Base-by-base conservation (phyloP, 1,140 invertebrate species). In the Chrysoperla carnea region DNA sequence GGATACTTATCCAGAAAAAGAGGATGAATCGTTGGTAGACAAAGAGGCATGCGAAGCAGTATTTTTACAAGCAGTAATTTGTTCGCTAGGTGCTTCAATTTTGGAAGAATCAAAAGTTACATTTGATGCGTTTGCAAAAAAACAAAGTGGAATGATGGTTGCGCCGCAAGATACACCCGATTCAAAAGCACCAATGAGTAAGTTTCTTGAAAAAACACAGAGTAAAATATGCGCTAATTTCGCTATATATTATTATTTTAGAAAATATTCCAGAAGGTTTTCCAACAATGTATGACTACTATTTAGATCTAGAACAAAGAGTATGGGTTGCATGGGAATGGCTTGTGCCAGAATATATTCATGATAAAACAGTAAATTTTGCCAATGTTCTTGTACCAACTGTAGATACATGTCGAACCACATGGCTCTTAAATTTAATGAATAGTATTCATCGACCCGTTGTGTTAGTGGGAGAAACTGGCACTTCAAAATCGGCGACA, bases 401-500 rank as follows among this genome's bases (percentile, higher is more conserved):
- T 0, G 70, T 86, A 1, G 88, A 93, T 54, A 91, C 87, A 1
- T 65, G 86, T 6, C 66, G 80, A 38, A 75, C 80, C 2, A 80
- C 73, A 0, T 88, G 84, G 73, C 66, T 86, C 9, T 67, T 93
- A 12, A 66, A 73, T 42, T 61, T 84, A 27, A 86, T 90, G 81
- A 82, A 81, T 50, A 65, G 76, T 72, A 70, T 79, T 7, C 76
- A 80, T 54, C 64, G 78, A 47, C 87, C 90, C 0, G 73, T 88
- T 1, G 63, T 92, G 5, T 63, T 94, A 7, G 75, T 91, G 1
- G 89, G 90, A 2, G 86, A 91, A 53, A 88, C 84, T 4, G 87
- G 87, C 6, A 88, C 86, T 33, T 89, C 86, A 0, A 93, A 94
- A 67, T 88, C 86, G 2, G 85, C 88, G 1, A 87, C 86, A 35